A percentile compares a stretch with the other conserved stretches of the same genome.
Evolutionary conservation across 2,888 invertebrate species (phyloP).

Genomic region (Gandaritis pyraliata): DNA sequence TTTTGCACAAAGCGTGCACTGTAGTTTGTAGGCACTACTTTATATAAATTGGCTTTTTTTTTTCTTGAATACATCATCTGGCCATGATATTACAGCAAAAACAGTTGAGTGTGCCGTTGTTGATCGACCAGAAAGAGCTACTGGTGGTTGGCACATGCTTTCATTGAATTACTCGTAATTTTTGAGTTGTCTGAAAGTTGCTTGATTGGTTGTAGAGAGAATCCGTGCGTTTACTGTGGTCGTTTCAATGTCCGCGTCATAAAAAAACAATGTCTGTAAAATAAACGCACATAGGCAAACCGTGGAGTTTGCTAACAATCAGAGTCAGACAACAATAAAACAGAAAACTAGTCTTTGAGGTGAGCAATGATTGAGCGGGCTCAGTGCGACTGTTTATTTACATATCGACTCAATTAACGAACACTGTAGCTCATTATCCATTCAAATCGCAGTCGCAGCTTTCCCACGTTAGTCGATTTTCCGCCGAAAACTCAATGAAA

Average conservation of each 20-base stretch:
- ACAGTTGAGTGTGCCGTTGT: too few relatives aligned
- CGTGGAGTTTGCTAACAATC: constrained; percentile 63
- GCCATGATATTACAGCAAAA: too few relatives aligned
- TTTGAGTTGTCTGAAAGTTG: too few relatives aligned
- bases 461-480: constrained; percentile 76
- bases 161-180: too few relatives aligned
- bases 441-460: constrained; percentile 77
- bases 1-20: constrained; percentile 1
- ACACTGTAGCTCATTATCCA: constrained; percentile 74
- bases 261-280: constrained; percentile 34
- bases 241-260: neutral
- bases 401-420: constrained; percentile 79
- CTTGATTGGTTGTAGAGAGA: neutral
- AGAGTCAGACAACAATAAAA: constrained; percentile 63
- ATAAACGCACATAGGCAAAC: constrained; percentile 33
- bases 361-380: constrained; percentile 66
- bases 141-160: too few relatives aligned
- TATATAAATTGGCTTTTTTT: too few relatives aligned
- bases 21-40: too few relatives aligned
- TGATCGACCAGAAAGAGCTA: too few relatives aligned
- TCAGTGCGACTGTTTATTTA: constrained; percentile 70
- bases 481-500: constrained; percentile 73
- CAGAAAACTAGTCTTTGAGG: constrained; percentile 65
- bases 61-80: too few relatives aligned
- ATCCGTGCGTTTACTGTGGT: neutral